Base-by-base conservation (phyloP, 2,888 invertebrate genomes). In the Panorpa germanica region DNA sequence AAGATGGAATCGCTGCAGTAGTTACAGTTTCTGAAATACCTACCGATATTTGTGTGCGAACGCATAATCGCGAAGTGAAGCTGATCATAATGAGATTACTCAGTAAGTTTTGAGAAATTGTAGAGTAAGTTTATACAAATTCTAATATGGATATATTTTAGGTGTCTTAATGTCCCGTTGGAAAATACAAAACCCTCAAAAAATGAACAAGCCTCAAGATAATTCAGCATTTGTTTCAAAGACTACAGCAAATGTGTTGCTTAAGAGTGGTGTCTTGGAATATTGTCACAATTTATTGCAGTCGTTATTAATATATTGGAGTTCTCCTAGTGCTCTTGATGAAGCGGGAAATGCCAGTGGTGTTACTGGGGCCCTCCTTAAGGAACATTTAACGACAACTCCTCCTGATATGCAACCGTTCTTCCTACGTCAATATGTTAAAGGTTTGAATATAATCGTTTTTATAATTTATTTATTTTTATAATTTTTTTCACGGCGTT, bases 351-450 rank as follows among this genome's bases (percentile, higher is more conserved):
- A 15, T 14, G 18, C 20, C 13, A 23, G 25, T 20, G 27, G 20
- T 26, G 34, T 26, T 5, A 31, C 24, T 11, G 34, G 32, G 3
- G 34, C 40, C 23, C 19, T 13, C 29, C n/a, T 18, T 13, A 18
- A 25, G 5, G 28, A 20, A 6, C 32, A 34, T 5, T 34, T 38
- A 12, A 33, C 39, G 7, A 24, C 31, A 13, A 31, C 32, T 49
- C 1, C 48, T 25, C 90, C 90, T 0, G 93, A 96, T 48, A 88
- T 93, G 80, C 81, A 85, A 5, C 93, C 93, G 7, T 85, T 96
- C 57, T 95, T 95, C 59, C 65, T 82, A 30, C 71, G 78, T 38
- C 88, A 86, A 47, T 91, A 91, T 46, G 80, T 93, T 20, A 90
- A 88, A 53, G 66, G 64, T 63, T 33, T 38, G 25, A 32, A 17